Evolutionary conservation across 2,797 vertebrate genomes (phyloP).

Genomic region (Rhadinocentrus ornatus): DNA sequence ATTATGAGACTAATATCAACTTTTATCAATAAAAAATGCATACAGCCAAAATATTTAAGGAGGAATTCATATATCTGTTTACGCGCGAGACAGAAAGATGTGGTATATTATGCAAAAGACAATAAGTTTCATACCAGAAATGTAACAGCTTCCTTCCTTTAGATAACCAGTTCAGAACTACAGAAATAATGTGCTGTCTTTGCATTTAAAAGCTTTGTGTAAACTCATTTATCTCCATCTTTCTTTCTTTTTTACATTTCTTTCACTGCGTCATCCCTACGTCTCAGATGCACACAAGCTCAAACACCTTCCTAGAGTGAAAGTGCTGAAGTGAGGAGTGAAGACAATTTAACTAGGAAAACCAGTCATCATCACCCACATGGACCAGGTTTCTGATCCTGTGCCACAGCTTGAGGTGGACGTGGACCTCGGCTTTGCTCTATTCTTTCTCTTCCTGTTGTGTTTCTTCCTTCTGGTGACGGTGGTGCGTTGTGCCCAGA

Average conservation of each 20-base stretch:
- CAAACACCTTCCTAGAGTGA: background rate
- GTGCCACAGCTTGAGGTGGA: conserved; percentile 76
- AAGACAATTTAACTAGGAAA: conserved; percentile 7
- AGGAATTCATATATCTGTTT: background rate
- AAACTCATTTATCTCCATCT: background rate
- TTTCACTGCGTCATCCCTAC: conserved; percentile 14
- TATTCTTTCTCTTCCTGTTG: conserved; percentile 84
- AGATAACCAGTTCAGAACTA: background rate
- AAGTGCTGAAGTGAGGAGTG: conserved; percentile 13
- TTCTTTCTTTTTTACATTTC: conserved; percentile 10
- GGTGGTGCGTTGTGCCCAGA: conserved; percentile 84
- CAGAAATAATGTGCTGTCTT: background rate
- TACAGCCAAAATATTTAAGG: background rate
- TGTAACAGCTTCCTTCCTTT: background rate
- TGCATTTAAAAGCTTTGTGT: conserved; percentile 6
- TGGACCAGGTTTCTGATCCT: conserved; percentile 68
- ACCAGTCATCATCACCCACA: conserved; percentile 33
- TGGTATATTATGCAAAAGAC: background rate
- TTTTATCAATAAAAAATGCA: background rate
- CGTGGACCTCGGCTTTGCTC: conserved; percentile 85
- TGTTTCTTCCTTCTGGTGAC: conserved; percentile 84
- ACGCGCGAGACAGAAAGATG: background rate
- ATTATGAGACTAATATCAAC: background rate
- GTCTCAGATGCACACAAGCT: background rate
- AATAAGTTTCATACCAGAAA: background rate